phyloP scores from a whole-genome alignment of 2,797 vertebrate species.

The Ambastaia sidthimunki region DNA sequence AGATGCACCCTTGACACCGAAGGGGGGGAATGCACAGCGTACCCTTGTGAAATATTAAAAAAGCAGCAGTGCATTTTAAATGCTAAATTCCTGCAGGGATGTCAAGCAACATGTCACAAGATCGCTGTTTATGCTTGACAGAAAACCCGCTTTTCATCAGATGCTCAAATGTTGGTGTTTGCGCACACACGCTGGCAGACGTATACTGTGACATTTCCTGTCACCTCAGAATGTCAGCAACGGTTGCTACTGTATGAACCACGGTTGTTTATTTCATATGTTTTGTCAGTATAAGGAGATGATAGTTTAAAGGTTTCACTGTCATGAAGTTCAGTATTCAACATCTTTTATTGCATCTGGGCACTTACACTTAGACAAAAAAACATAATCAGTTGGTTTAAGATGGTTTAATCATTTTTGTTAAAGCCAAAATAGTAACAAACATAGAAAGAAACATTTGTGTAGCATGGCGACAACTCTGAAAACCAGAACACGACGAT shows the following conservation, averaged over 20 bases:
- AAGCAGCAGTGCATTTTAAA: conserved; percentile 42
- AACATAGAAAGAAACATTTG: neutral
- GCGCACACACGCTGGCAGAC: neutral
- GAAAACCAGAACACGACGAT: neutral
- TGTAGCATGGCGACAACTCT: neutral
- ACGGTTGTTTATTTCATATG: conserved; percentile 35
- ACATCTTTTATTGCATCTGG: conserved; percentile 12
- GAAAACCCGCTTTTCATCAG: conserved; percentile 51
- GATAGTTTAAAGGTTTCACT: conserved; percentile 26
- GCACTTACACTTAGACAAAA: neutral
- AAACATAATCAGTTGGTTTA: too few relatives aligned
- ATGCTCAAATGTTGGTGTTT: conserved; percentile 49
- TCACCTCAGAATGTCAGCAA: conserved; percentile 36
- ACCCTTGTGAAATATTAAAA: conserved; percentile 46
- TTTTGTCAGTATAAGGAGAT: conserved; percentile 16
- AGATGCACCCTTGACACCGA: conserved; percentile 29
- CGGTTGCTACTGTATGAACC: conserved; percentile 1
- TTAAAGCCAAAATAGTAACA: too few relatives aligned
- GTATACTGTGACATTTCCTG: conserved; percentile 30
- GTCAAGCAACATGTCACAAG: conserved; percentile 55
- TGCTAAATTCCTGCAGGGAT: conserved; percentile 48
- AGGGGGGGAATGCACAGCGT: neutral
- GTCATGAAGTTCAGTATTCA: conserved; percentile 14
- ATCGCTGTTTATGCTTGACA: conserved; percentile 57
- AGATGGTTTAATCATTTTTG: too few relatives aligned